Evolutionary conservation across 2,113 vertebrate genomes (phyloP), one percentile per base, ranked within the genome.

Genomic region (Anguilla rostrata): DNA sequence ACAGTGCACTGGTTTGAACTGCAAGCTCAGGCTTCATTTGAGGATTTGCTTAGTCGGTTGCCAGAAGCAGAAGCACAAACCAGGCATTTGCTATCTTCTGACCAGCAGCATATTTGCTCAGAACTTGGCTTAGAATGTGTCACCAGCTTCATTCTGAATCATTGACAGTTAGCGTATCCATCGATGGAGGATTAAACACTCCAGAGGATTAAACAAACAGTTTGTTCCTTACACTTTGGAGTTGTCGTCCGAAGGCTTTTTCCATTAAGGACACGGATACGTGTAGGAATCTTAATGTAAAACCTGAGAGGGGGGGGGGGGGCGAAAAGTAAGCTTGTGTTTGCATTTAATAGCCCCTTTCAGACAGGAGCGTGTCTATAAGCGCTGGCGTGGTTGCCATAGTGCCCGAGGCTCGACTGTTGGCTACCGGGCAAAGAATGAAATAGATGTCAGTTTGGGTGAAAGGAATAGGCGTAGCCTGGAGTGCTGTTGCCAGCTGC

Each of bases 361-460:
- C 84, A 92, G 88, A 84, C 84, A 56, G 46, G 60, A 88, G 87
- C 86, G 80, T 91, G 91, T 91, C 92, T 94, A 80, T 90, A 79
- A 90, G 91, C 87, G 89, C 89, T 82, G 29, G 82, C 63, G 85
- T 87, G 85, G 94, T 96, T 96, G 92, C 93, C 88, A 91, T 94
- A 94, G 90, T 78, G 82, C 79, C 86, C 84, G 12, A 18, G 89
- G 88, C 90, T 88, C 2, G 71, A 90, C 79, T 89, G 57, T 88
- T 92, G 90, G 88, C 88, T 84, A 83, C 41, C 80, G 66, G 88
- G 86, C 82, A 83, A 91, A 75, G 49, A 86, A 88, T 46, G 26
- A 84, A 89, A 90, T 82, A 89, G 83, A 80, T 66, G 85, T 86
- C n/a, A 53, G 81, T 53, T 8, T 29, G 43, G 41, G 86, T 83